A percentile compares a stretch with the other conserved stretches of the same genome.
phyloP scores from a whole-genome alignment of 1,140 invertebrate genomes.

The Bombus fervidus region DNA sequence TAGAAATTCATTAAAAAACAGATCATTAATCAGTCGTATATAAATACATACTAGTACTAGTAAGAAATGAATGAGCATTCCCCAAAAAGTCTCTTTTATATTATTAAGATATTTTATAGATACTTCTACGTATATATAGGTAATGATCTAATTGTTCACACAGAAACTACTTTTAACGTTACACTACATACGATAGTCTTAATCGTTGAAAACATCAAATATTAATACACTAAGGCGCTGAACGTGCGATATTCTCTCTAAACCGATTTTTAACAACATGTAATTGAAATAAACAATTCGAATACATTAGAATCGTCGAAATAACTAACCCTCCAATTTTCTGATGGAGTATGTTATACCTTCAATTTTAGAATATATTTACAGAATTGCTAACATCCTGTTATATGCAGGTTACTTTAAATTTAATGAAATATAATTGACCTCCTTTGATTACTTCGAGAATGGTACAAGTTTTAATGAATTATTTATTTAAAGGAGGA shows the following conservation, averaged over 20 bases:
- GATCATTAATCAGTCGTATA: neutral
- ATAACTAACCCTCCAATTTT: constrained; percentile 36
- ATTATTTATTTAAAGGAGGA: neutral
- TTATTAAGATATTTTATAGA: neutral
- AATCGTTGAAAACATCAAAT: neutral
- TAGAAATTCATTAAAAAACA: too few relatives aligned
- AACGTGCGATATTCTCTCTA: constrained; percentile 41
- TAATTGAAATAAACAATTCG: constrained; percentile 26
- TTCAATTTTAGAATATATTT: neutral
- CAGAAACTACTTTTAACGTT: neutral
- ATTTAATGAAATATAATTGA: too few relatives aligned
- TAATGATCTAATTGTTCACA: neutral
- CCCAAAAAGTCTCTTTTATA: neutral
- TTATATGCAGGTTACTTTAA: neutral
- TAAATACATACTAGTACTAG: neutral
- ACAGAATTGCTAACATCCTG: neutral
- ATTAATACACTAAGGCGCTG: constrained; percentile 13
- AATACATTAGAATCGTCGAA: constrained; percentile 8
- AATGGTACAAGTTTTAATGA: neutral
- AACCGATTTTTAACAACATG: constrained; percentile 41
- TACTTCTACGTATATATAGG: neutral
- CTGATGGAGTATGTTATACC: constrained; percentile 3
- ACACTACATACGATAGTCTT: neutral
- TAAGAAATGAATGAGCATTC: neutral
- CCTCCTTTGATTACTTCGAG: neutral